Conservation (phyloP, 2,113 vertebrate species). For the Ellobius talpinus region DNA sequence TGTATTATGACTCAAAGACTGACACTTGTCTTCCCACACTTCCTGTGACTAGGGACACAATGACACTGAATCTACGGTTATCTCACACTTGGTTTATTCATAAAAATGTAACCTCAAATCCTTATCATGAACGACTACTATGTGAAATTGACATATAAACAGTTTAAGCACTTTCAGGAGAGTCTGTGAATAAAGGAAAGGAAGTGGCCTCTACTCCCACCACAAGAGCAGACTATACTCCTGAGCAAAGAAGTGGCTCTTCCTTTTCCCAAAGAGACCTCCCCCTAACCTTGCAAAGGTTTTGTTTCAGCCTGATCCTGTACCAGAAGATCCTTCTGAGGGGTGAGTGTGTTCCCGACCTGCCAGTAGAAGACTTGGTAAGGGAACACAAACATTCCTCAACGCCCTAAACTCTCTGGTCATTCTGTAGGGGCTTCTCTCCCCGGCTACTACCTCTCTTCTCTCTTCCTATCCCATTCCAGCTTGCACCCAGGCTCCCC, state of each 20-base stretch:
- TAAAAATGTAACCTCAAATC: neutral
- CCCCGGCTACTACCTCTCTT: no score
- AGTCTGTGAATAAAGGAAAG: neutral
- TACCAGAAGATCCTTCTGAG: no score
- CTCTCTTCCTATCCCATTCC: no score
- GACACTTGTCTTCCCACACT: neutral
- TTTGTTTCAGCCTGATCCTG: no score
- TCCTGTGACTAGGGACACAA: neutral
- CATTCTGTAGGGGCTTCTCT: no score
- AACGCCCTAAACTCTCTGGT: no score
- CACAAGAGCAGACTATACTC: neutral
- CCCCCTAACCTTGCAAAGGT: neutral
- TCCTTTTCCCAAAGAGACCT: neutral
- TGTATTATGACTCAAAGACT: neutral
- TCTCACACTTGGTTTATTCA: neutral
- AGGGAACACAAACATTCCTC: no score
- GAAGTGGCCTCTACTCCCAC: neutral
- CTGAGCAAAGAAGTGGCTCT: neutral
- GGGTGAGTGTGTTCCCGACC: no score
- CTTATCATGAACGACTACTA: conserved; percentile 12
- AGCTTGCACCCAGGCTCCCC: no score
- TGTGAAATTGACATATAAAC: conserved; percentile 15
- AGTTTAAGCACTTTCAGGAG: neutral
- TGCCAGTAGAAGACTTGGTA: no score
- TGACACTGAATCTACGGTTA: neutral